Percentiles rank a stretch among this genome's conserved stretches.
phyloP scores from a whole-genome alignment of 2,888 invertebrate species.

The Rhingia rostrata region DNA sequence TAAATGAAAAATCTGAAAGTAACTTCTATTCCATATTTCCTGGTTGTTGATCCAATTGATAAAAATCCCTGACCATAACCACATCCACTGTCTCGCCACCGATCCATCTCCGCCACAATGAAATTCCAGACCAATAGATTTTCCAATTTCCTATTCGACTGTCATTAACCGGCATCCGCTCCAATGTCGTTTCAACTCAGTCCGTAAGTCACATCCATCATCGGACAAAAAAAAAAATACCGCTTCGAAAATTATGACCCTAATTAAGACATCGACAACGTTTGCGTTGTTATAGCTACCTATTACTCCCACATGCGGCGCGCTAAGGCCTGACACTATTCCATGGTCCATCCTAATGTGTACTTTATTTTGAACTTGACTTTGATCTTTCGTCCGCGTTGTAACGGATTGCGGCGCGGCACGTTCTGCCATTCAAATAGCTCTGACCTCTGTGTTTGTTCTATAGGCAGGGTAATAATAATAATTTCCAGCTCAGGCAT shows the following conservation, averaged over 20 bases:
- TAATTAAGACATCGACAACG: conserved; percentile 65
- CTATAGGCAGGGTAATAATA: conserved; percentile 36
- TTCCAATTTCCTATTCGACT: conserved; percentile 25
- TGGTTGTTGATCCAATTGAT: neutral
- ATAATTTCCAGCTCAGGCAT: conserved; percentile 45
- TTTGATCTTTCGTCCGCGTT: conserved; percentile 60
- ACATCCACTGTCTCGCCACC: neutral
- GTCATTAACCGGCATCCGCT: conserved; percentile 36
- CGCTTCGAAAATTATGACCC: conserved; percentile 59
- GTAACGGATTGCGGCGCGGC: conserved; percentile 35
- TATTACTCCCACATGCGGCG: conserved; percentile 55
- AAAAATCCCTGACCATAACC: neutral
- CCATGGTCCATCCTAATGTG: conserved; percentile 45
- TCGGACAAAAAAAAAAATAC: conserved; percentile 16
- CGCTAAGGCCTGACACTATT: conserved; percentile 18
- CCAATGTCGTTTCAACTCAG: conserved; percentile 22
- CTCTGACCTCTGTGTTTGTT: conserved; percentile 45
- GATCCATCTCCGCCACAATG: neutral
- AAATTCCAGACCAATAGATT: conserved; percentile 11
- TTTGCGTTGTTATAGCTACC: conserved; percentile 36
- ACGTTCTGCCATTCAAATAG: conserved; percentile 7
- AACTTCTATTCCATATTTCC: too few relatives aligned
- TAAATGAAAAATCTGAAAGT: too few relatives aligned
- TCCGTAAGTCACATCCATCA: conserved; percentile 28
- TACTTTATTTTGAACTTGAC: conserved; percentile 66